Evolutionary conservation across 2,797 vertebrate species (phyloP), one percentile per base, ranked within the genome.

Genomic region (Benthosema pterotum): DNA sequence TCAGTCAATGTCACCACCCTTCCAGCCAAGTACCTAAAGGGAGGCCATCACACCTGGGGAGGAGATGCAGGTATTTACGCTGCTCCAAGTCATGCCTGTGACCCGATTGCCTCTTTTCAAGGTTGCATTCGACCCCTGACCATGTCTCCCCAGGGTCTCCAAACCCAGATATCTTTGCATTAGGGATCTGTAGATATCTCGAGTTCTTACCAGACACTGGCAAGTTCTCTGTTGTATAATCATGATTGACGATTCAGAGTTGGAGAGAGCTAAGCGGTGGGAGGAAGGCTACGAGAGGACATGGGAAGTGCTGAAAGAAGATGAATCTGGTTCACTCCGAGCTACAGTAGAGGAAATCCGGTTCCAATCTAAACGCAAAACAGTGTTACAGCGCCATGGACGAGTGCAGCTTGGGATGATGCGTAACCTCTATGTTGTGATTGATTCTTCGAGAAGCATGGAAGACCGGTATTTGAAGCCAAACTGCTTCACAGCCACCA

Each of bases 341-440:
- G 95, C 97, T 19, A 93, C 94, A 1, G 97, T 99, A 52, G 97
- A 99, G 73, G 95, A 98, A 63, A 97, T 99, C 75, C 92, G 98
- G 14, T 98, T 96, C 83, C 95, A 98, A 83, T 94, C 95, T 6
- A 99, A 98, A 84, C 94, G 96, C 65, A 98, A 95, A 90, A 95
- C 97, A 85, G 87, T 95, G 54, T 91, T 88, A 72, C 93, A 96
- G 60, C 93, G 93, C 71, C 94, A 95, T 93, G 97, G 95, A 71
- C 96, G 97, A 90, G 96, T 99, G 67, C 92, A 94, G 32, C 95
- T 99, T 67, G 97, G 97, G 73, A 99, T 99, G 97, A 99, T 99
- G 97, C 95, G 97, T 57, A 97, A 99, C 72, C 91, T 99, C 52
- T 98, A 93, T 1, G 90, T 98, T 80, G 93, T 99, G 60, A 80